Conservation (phyloP, 2,888 invertebrate species). For the Magallana nippona region DNA sequence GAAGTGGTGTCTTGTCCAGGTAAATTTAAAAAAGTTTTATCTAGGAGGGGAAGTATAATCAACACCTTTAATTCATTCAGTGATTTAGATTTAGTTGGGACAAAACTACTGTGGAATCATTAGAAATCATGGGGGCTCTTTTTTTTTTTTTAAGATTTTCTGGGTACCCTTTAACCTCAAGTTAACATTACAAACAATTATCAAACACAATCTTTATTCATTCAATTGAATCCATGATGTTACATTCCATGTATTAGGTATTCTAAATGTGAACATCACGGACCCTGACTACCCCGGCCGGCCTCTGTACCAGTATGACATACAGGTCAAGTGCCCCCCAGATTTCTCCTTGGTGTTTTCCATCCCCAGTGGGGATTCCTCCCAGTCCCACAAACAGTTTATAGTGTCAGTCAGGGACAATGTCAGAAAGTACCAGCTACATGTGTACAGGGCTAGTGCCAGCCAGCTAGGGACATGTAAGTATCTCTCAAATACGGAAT, state of each 20-base stretch:
- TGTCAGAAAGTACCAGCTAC: slow-evolving; percentile 57
- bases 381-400: slow-evolving; percentile 63
- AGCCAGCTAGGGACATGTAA: slow-evolving; percentile 2
- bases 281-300: slow-evolving; percentile 69
- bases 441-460: slow-evolving; percentile 63
- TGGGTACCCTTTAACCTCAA: no score
- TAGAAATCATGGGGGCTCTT: no score
- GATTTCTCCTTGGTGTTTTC: slow-evolving; percentile 69
- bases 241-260: slow-evolving; percentile 62
- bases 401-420: slow-evolving; percentile 63
- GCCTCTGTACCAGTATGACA: slow-evolving; percentile 72
- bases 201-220: no score
- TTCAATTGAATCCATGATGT: no score
- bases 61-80: no score
- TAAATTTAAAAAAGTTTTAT: slow-evolving; percentile 51
- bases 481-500: background rate
- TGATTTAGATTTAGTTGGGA: no score
- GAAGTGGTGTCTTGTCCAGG: slow-evolving; percentile 67
- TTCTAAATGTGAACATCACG: slow-evolving; percentile 69
- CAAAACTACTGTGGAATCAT: no score
- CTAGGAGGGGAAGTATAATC: no score
- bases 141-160: no score
- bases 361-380: slow-evolving; percentile 71
- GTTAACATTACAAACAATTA: no score
- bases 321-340: slow-evolving; percentile 73